These are phyloP conservation scores for Panagrolaimus sp. DNA, from an alignment of 1,140 invertebrate genomes.

Conservation along the genomic window DNA sequence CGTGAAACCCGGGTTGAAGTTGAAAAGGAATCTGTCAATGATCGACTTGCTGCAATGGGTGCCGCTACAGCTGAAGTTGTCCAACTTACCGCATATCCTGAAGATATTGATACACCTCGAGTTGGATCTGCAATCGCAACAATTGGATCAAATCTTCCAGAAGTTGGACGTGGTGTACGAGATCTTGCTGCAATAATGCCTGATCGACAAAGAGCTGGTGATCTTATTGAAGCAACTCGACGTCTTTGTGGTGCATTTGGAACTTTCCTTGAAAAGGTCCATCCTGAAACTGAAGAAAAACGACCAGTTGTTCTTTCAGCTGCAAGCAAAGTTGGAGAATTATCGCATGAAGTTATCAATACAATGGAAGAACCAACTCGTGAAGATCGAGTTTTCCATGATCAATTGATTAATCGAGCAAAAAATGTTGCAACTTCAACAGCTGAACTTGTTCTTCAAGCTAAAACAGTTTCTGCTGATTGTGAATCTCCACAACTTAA, in stretches of 20 bases:
- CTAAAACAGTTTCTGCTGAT: conserved; percentile 69
- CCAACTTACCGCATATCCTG: conserved; percentile 73
- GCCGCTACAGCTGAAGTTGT: conserved; percentile 95
- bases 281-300: conserved; percentile 51
- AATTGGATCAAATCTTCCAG: conserved; percentile 88
- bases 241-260: conserved; percentile 86
- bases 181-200: conserved; percentile 88
- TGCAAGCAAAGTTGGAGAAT: conserved; percentile 87
- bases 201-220: conserved; percentile 76
- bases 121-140: conserved; percentile 92
- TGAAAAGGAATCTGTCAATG: conserved; percentile 88
- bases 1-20: conserved; percentile 74
- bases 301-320: conserved; percentile 79
- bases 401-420: conserved; percentile 52
- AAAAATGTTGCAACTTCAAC: conserved; percentile 56
- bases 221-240: conserved; percentile 81
- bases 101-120: conserved; percentile 73
- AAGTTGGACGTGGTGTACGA: conserved; percentile 87
- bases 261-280: conserved; percentile 72
- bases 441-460: conserved; percentile 72
- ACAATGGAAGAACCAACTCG: conserved; percentile 86
- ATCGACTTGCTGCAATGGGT: conserved; percentile 96
- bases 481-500: conserved; percentile 67
- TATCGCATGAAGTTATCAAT: conserved; percentile 83
- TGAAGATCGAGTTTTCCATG: conserved; percentile 65